Percentiles rank a stretch among this genome's conserved stretches.
Conservation (phyloP, 2,888 invertebrate species). For the Dynastes maya region DNA sequence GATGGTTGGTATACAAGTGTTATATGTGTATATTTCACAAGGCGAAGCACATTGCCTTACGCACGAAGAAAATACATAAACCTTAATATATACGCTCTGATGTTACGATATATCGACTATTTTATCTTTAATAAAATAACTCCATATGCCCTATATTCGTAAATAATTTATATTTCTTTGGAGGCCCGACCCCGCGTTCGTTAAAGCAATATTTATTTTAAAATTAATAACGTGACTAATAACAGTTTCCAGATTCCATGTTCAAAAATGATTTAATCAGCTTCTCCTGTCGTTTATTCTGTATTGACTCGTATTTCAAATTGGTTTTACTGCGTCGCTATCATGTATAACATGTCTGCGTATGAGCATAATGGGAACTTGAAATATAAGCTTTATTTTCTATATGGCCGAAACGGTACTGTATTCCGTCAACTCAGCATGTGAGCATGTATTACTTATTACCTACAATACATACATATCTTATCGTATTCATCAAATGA, state of each 20-base stretch:
- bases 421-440: no score
- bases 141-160: constrained; percentile 37
- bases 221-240: constrained; percentile 46
- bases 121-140: constrained; percentile 35
- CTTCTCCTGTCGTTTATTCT: constrained; percentile 11
- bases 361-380: no score
- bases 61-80: constrained; percentile 21
- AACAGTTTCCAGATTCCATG: constrained; percentile 44
- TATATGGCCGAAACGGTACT: no score
- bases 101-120: constrained; percentile 28
- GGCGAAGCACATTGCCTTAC: not conserved
- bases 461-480: no score
- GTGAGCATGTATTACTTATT: no score
- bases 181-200: constrained; percentile 14
- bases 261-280: constrained; percentile 38
- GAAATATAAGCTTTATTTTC: no score
- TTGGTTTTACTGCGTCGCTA: not conserved
- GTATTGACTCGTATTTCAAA: constrained; percentile 2
- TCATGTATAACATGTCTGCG: not conserved
- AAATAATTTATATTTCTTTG: constrained; percentile 41
- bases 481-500: no score
- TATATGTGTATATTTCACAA: not conserved
- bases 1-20: not conserved
- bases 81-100: constrained; percentile 2
- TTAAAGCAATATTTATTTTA: constrained; percentile 37